phyloP scores from a whole-genome alignment of 2,113 vertebrate genomes.

The Manacus vitellinus region DNA sequence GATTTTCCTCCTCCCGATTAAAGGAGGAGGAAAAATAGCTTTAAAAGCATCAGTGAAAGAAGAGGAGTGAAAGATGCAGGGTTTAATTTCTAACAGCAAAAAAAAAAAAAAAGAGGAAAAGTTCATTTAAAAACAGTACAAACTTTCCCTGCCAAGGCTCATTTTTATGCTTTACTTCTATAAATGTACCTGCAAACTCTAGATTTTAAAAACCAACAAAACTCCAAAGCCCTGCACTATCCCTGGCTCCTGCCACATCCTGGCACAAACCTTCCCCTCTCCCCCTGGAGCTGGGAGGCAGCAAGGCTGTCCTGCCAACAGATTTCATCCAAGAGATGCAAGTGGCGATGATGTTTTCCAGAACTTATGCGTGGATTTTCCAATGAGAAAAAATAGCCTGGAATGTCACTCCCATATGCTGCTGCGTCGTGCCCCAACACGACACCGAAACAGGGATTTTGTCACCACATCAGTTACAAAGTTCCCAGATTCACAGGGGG shows the following conservation, averaged over 20 bases:
- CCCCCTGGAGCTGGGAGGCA: neutral
- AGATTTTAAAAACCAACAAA: neutral
- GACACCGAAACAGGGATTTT: neutral
- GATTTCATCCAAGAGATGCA: neutral
- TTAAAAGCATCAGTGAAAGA: neutral
- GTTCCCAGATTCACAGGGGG: neutral
- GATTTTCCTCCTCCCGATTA: neutral
- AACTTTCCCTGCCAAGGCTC: neutral
- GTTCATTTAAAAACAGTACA: neutral
- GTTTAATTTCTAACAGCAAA: neutral
- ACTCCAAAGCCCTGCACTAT: neutral
- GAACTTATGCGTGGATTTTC: neutral
- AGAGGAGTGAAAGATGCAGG: neutral
- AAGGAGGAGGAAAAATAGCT: neutral
- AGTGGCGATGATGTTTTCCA: conserved; percentile 8
- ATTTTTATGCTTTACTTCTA: neutral
- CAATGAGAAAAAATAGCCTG: neutral
- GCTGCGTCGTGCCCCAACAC: fast-evolving
- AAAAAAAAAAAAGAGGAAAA: neutral
- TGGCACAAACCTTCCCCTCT: neutral
- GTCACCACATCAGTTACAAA: neutral
- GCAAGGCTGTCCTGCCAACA: neutral
- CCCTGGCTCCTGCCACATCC: neutral
- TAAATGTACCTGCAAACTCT: neutral
- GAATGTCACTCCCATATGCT: neutral